phyloP scores from a whole-genome alignment of 2,888 invertebrate species.

The Amphipyra tragopoginis region DNA sequence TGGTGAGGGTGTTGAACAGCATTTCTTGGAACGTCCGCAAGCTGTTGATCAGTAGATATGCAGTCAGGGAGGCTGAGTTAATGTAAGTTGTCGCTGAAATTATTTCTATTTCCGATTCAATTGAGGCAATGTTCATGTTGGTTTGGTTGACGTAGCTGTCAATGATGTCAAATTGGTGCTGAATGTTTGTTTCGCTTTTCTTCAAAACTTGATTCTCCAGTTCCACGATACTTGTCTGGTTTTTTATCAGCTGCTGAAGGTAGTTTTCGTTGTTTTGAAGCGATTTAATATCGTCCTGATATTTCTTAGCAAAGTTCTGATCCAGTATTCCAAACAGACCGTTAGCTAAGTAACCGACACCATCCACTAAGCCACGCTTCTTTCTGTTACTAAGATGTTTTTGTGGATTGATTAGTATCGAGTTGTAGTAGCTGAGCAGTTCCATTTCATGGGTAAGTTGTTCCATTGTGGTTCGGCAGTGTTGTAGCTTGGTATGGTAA shows the following conservation, averaged over 20 bases:
- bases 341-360: conserved; percentile 21
- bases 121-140: conserved; percentile 4
- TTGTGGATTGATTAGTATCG: conserved; percentile 12
- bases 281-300: conserved; percentile 16
- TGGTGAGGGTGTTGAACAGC: conserved; percentile 43
- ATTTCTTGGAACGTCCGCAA: conserved; percentile 36
- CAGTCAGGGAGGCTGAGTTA: conserved; percentile 2
- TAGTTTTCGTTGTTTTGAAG: conserved; percentile 20
- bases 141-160: conserved; percentile 14
- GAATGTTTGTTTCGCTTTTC: conserved; percentile 10
- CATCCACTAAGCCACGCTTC: conserved; percentile 16
- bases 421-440: conserved; percentile 13
- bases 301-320: conserved; percentile 19
- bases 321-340: conserved; percentile 21
- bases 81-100: conserved; percentile 9
- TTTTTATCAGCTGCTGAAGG: conserved; percentile 15
- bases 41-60: conserved; percentile 13
- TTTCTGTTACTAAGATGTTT: conserved; percentile 16
- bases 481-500: not conserved
- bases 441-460: conserved; percentile 24
- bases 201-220: conserved; percentile 21
- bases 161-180: conserved; percentile 10
- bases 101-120: conserved; percentile 15
- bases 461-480: conserved; percentile 11
- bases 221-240: conserved; percentile 18